Conservation (phyloP, 2,888 invertebrate species). For the Microplitis manilae region DNA sequence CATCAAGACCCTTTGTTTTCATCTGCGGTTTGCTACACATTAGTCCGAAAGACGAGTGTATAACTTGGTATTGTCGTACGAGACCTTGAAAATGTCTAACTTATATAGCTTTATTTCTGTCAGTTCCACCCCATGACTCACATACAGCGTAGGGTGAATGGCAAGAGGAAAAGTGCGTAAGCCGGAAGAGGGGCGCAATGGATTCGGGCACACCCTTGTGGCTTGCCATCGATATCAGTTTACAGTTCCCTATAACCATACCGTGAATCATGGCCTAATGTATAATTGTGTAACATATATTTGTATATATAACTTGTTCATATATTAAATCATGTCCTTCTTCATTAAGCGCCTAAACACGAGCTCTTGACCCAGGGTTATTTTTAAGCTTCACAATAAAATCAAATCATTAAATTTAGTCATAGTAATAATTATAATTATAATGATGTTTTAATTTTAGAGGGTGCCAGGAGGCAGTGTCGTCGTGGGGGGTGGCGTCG, state of each 20-base stretch:
- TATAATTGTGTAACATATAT: conserved; percentile 27
- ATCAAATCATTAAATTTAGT: not conserved
- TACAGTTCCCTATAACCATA: conserved; percentile 46
- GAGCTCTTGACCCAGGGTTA: conserved; percentile 47
- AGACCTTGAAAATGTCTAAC: conserved; percentile 35
- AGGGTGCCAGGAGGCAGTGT: conserved; percentile 67
- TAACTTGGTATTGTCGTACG: conserved; percentile 4
- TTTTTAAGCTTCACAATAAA: not conserved
- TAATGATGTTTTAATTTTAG: conserved; percentile 48
- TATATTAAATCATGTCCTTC: conserved; percentile 27
- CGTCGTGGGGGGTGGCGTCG: conserved; percentile 69
- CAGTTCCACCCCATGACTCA: not conserved
- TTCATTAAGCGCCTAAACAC: conserved; percentile 40
- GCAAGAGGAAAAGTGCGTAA: conserved; percentile 27
- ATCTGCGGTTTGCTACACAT: not conserved
- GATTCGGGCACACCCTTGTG: conserved; percentile 39
- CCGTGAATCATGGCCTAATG: conserved; percentile 57
- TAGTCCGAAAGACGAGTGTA: not conserved
- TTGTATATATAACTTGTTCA: not conserved
- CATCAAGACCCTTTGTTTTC: not conserved
- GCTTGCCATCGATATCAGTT: conserved; percentile 6
- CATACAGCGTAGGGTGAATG: not conserved
- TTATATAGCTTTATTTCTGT: not conserved
- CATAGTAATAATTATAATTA: too few relatives aligned
- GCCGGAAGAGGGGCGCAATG: conserved; percentile 16